phyloP scores from a whole-genome alignment of 2,797 vertebrate species.

The Anisognathus igniventris region DNA sequence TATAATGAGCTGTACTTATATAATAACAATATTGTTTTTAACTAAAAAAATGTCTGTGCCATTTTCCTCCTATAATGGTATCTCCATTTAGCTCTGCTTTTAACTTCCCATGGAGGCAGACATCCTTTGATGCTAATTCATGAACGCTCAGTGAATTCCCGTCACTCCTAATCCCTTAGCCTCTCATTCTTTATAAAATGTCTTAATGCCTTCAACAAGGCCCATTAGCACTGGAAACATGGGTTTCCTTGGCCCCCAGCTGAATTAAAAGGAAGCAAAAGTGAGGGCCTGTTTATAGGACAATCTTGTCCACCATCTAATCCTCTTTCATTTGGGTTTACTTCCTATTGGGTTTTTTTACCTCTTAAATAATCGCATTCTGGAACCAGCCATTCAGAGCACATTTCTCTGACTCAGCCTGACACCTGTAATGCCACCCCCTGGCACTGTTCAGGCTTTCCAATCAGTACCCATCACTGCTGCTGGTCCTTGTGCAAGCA shows the following conservation, averaged over 20 bases:
- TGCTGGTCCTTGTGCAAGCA: accelerated
- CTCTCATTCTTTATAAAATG: slow-evolving; percentile 57
- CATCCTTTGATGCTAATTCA: slow-evolving; percentile 55
- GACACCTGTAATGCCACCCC: neutral
- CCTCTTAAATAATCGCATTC: neutral
- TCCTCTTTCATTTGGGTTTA: slow-evolving; percentile 19
- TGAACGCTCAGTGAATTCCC: slow-evolving; percentile 11
- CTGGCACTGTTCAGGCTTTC: neutral
- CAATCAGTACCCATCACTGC: neutral
- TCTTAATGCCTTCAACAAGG: slow-evolving; percentile 57
- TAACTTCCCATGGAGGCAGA: slow-evolving; percentile 37
- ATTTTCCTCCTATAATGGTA: neutral
- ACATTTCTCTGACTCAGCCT: neutral
- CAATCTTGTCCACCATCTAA: neutral
- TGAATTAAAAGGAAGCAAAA: slow-evolving; percentile 40
- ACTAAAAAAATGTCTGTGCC: neutral
- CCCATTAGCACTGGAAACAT: slow-evolving; percentile 52
- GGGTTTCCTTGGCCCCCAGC: neutral
- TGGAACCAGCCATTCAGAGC: neutral
- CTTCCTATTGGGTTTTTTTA: slow-evolving; percentile 16
- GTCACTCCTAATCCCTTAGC: slow-evolving; percentile 56
- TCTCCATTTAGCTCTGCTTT: slow-evolving; percentile 24
- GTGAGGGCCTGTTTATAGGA: neutral
- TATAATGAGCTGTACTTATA: slow-evolving; percentile 25
- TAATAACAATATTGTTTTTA: slow-evolving; percentile 31